Percentiles rank a stretch among this genome's conserved stretches.
Evolutionary conservation across 2,113 vertebrate species (phyloP).

Genomic region (Tichodroma muraria): DNA sequence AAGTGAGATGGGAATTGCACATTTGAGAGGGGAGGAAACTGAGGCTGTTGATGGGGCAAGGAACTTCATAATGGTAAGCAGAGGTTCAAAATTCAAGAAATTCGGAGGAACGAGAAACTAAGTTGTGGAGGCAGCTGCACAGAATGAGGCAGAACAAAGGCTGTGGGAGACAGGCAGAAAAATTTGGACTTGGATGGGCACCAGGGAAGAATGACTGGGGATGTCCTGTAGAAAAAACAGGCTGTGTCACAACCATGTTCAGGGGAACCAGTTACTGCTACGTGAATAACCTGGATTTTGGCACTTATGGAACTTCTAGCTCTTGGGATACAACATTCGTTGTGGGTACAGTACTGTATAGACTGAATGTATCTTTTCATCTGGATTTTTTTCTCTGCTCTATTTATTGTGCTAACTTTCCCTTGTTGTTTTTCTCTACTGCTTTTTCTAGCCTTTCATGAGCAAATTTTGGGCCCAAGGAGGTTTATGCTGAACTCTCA

Average conservation of each 20-base stretch:
- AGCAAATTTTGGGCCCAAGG: neutral
- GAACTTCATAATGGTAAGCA: neutral
- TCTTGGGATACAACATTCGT: neutral
- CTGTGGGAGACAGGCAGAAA: constrained; percentile 4
- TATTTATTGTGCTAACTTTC: constrained; percentile 35
- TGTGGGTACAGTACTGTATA: neutral
- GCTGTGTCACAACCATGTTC: neutral
- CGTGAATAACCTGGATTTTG: neutral
- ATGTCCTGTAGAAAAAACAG: constrained; percentile 19
- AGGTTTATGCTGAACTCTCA: neutral
- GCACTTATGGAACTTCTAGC: neutral
- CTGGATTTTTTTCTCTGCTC: constrained; percentile 23
- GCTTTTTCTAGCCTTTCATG: constrained; percentile 19
- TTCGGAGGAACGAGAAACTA: neutral
- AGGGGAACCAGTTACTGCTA: neutral
- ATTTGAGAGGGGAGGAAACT: neutral
- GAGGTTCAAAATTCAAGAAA: neutral
- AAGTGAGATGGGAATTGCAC: neutral
- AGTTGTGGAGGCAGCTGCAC: neutral
- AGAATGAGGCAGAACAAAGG: constrained; percentile 2
- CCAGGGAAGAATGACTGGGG: neutral
- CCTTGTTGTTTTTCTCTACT: neutral
- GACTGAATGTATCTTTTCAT: neutral
- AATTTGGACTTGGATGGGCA: neutral
- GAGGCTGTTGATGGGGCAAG: neutral